These are phyloP conservation scores for Actenoides lindsayi DNA, from an alignment of 2,113 vertebrate genomes.

Conservation along the genomic window DNA sequence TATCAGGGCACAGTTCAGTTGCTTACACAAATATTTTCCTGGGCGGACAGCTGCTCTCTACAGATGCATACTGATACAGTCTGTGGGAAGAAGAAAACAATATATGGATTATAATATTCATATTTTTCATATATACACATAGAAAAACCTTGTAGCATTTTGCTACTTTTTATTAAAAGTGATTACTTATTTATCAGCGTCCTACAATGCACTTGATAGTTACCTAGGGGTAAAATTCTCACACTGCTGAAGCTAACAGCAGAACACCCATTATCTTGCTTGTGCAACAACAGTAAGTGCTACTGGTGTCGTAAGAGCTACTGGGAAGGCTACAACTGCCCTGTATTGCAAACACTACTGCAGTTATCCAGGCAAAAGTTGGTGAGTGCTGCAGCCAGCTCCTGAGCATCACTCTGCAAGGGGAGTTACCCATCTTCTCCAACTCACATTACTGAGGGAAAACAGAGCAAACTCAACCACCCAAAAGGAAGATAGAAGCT, in stretches of 20 bases:
- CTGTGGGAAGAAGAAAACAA: conserved; percentile 31
- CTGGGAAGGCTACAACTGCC: fast-evolving
- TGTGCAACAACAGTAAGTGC: background rate
- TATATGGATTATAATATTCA: background rate
- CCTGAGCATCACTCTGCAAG: background rate
- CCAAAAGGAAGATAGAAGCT: background rate
- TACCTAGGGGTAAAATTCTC: background rate
- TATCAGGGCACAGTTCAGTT: background rate
- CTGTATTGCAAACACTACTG: background rate
- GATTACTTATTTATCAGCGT: background rate
- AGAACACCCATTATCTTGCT: background rate
- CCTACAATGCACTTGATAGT: background rate
- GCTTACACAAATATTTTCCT: background rate
- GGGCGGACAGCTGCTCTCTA: background rate
- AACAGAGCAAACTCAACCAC: background rate
- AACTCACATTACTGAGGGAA: fast-evolving
- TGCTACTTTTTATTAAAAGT: background rate
- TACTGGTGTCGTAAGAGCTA: background rate
- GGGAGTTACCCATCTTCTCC: background rate
- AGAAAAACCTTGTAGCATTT: background rate
- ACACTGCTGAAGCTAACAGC: background rate
- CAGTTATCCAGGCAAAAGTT: background rate
- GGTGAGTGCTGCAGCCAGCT: fast-evolving
- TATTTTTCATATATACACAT: background rate
- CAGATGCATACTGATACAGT: background rate